A percentile compares a stretch with the other conserved stretches of the same genome.
Evolutionary conservation across 2,888 invertebrate genomes (phyloP).

Genomic region (Limnephilus rhombicus): DNA sequence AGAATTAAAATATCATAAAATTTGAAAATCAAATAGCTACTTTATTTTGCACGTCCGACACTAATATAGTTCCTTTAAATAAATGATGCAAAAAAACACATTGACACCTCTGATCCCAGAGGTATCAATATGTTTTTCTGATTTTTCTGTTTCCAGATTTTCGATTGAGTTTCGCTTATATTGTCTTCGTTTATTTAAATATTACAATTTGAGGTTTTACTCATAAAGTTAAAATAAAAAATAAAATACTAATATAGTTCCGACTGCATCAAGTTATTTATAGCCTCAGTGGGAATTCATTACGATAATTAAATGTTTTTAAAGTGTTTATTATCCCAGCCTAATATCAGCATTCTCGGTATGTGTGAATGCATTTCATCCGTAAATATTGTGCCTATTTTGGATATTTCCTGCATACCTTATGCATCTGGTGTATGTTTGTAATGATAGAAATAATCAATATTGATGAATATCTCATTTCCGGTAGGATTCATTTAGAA

Average conservation of each 20-base stretch:
- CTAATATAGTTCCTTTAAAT: not conserved
- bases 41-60: not conserved
- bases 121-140: too few species aligned
- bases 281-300: not conserved
- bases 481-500: not conserved
- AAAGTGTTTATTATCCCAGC: not conserved
- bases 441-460: not conserved
- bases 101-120: too few species aligned
- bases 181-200: too few species aligned
- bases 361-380: not conserved
- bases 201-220: too few species aligned
- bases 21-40: not conserved
- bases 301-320: not conserved
- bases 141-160: too few species aligned
- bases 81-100: too few species aligned
- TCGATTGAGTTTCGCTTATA: too few species aligned
- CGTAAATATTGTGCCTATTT: not conserved
- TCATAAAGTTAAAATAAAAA: too few species aligned
- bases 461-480: not conserved
- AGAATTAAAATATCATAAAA: too few species aligned
- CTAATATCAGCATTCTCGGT: not conserved
- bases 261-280: not conserved
- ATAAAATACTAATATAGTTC: not conserved
- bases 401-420: not conserved
- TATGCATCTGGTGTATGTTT: not conserved